Percentiles rank a stretch among this genome's conserved stretches.
Evolutionary conservation across 2,797 vertebrate genomes (phyloP).

Genomic region (Rachycentron canadum): DNA sequence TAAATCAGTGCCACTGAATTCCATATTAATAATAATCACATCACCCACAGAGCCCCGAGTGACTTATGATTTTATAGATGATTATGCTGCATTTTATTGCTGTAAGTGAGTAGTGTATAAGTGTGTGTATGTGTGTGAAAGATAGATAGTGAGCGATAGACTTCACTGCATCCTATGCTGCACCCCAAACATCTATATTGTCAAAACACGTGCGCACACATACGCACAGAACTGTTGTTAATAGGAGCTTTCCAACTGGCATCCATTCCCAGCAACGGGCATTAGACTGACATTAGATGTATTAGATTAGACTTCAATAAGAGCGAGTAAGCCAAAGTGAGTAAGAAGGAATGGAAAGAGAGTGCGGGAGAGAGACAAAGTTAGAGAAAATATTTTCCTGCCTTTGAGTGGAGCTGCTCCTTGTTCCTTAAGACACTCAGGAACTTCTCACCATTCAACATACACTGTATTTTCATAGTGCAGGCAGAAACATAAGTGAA

Average conservation of each 20-base stretch:
- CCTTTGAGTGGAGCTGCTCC: background rate
- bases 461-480: background rate
- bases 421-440: constrained; percentile 7
- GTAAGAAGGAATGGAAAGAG: background rate
- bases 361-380: background rate
- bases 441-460: background rate
- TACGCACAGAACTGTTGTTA: constrained; percentile 18
- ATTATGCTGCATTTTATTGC: constrained; percentile 57
- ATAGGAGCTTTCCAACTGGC: constrained; percentile 13
- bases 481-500: background rate
- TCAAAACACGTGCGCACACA: background rate
- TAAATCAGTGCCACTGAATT: constrained; percentile 62
- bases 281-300: constrained; percentile 10
- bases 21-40: constrained; percentile 66
- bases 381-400: background rate
- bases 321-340: background rate
- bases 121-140: constrained; percentile 15
- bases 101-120: constrained; percentile 17
- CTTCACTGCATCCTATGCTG: background rate
- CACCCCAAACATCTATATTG: background rate
- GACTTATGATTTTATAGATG: constrained; percentile 64
- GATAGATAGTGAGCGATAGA: constrained; percentile 2
- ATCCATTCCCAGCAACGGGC: constrained; percentile 14
- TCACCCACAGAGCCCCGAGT: constrained; percentile 45
- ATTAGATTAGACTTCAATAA: constrained; percentile 12